A percentile compares a stretch with the other conserved stretches of the same genome.
phyloP scores from a whole-genome alignment of 1,140 invertebrate species.

The Bradysia coprophila region DNA sequence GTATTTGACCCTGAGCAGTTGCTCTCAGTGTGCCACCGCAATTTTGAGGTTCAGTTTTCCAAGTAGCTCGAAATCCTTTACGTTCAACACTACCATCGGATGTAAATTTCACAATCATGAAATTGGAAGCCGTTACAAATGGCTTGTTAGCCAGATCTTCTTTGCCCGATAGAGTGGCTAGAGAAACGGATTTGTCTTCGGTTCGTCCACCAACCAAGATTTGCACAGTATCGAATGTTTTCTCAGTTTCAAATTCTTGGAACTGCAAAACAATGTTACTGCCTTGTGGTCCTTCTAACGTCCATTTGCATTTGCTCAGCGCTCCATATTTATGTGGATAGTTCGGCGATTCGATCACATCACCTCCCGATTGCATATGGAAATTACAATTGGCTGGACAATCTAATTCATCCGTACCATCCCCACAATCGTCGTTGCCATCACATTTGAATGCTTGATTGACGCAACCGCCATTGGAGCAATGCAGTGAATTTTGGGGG shows the following conservation, averaged over 20 bases:
- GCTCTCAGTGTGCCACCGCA: conserved; percentile 72
- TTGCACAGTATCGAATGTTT: conserved; percentile 89
- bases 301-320: conserved; percentile 90
- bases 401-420: conserved; percentile 79
- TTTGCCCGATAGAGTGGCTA: conserved; percentile 81
- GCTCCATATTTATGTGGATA: conserved; percentile 85
- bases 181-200: conserved; percentile 79
- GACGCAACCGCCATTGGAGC: conserved; percentile 81
- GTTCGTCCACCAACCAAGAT: conserved; percentile 87
- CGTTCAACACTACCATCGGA: conserved; percentile 85
- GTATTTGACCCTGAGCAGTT: conserved; percentile 58
- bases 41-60: conserved; percentile 81
- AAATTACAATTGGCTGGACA: conserved; percentile 75
- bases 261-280: conserved; percentile 87
- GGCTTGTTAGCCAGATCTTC: conserved; percentile 62
- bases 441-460: conserved; percentile 80
- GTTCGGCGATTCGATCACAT: conserved; percentile 84
- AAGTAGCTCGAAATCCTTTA: conserved; percentile 82
- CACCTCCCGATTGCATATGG: conserved; percentile 85
- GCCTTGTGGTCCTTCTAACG: conserved; percentile 86
- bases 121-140: conserved; percentile 88
- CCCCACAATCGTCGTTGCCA: conserved; percentile 84
- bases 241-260: conserved; percentile 93
- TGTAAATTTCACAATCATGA: conserved; percentile 95
- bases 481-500: conserved; percentile 75